Evolutionary conservation across 2,797 vertebrate species (phyloP), one percentile per base, ranked within the genome.

Genomic region (Streptopelia turtur): DNA sequence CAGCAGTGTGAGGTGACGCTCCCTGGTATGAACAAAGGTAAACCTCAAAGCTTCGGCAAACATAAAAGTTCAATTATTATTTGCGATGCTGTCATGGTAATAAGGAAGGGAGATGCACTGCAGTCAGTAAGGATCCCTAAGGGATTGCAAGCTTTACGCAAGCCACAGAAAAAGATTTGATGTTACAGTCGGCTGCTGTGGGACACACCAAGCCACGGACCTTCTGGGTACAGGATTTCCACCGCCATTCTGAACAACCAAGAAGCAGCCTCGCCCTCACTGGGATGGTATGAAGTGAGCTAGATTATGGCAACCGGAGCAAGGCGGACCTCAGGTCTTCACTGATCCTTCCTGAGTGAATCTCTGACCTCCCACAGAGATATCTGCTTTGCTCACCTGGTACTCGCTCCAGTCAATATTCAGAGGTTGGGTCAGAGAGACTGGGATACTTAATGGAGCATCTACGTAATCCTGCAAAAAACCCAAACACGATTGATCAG

Each of bases 321-420:
- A 76, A 63, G 28, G 41, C 70, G 82, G 72, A 45, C 50, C 88
- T 79, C 74, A 89, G 23, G 79, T 63, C 35, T 83, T 89, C 68
- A 61, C 66, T 39, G 43, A 64, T 60, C 17, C 53, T 59, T 84
- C 45, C 53, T 37, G 50, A 84, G 30, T 30, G 52, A 24, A 63
- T 60, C 60, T 50, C 77, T 82, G 64, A 70, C 57, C 79, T 88
- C 60, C 63, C 25, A 27, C 25, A 78, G 88, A 68, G 53, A 65
- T 0, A 5, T 30, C 47, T 57, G 33, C 66, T 64, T 78, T 39
- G 61, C 98, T 98, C 92, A 99, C 99, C 99, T 99, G 99, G 98
- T 99, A 99, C 91, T 98, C 98, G 8, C 98, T 98, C 99, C 99
- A 99, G 97, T 99, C 99, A 92, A 99, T 99, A 97, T 98, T 99